phyloP scores from a whole-genome alignment of 2,113 vertebrate genomes.

The Malaclemys terrapin region DNA sequence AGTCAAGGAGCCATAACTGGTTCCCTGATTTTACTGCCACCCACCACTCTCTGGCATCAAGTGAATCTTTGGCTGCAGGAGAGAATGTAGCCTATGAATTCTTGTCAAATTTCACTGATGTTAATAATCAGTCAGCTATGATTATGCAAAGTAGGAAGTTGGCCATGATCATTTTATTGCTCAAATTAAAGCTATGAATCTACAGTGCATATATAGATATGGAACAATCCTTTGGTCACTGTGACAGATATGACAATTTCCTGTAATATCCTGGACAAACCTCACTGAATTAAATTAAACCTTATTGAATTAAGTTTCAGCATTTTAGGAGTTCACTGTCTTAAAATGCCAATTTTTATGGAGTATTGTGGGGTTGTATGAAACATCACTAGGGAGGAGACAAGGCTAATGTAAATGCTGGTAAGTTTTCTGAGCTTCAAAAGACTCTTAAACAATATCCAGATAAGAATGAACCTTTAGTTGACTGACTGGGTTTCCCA shows the following conservation, averaged over 20 bases:
- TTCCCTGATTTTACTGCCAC: background rate
- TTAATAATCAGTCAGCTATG: background rate
- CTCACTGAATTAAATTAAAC: background rate
- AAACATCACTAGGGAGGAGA: background rate
- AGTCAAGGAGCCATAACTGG: background rate
- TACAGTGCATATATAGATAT: background rate
- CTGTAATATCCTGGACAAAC: background rate
- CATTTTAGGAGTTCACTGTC: background rate
- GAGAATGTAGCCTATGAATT: background rate
- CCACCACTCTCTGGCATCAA: background rate
- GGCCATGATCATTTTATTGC: background rate
- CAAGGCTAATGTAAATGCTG: background rate
- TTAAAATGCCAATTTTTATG: background rate
- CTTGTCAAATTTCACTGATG: background rate
- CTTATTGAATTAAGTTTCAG: background rate
- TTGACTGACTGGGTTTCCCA: background rate
- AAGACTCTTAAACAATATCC: background rate
- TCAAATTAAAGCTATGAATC: accelerated
- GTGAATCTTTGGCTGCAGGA: background rate
- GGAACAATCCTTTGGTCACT: background rate
- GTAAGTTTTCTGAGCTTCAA: background rate
- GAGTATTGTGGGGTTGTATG: background rate
- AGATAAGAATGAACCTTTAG: background rate
- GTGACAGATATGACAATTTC: background rate
- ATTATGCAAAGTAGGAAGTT: accelerated